phyloP scores from a whole-genome alignment of 2,797 vertebrate species.

The Miichthys miiuy region DNA sequence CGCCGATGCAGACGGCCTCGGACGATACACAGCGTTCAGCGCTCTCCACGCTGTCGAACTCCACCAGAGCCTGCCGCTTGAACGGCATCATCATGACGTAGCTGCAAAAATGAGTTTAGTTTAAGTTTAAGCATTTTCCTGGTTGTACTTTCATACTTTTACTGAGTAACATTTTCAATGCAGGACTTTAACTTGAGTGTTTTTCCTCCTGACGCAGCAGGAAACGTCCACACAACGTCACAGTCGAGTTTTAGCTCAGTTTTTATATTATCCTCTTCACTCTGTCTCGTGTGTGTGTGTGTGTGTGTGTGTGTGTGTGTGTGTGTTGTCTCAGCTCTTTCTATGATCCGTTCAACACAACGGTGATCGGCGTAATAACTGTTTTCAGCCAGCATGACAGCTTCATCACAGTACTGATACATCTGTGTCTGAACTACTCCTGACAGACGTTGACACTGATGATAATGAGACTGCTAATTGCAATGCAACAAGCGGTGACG shows the following conservation, averaged over 20 bases:
- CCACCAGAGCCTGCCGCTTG: slow-evolving; percentile 95
- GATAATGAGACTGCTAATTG: neutral
- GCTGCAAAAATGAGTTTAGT: slow-evolving; percentile 69
- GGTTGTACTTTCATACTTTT: too few relatives aligned
- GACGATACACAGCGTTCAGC: slow-evolving; percentile 91
- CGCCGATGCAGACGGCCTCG: slow-evolving; percentile 90
- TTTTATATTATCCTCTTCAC: neutral
- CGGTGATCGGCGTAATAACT: too few relatives aligned
- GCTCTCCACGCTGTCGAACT: slow-evolving; percentile 91
- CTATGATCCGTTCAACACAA: neutral
- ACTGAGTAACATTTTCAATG: too few relatives aligned
- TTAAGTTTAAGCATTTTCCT: too few relatives aligned
- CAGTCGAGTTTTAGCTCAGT: too few relatives aligned
- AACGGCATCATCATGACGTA: slow-evolving; percentile 99
- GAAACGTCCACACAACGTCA: neutral
- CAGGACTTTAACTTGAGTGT: too few relatives aligned
- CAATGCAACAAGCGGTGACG: too few relatives aligned
- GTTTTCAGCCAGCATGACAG: too few relatives aligned
- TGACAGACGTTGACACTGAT: too few relatives aligned
- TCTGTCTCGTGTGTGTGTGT: too few relatives aligned
- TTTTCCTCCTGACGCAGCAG: neutral
- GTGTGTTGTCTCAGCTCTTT: neutral
- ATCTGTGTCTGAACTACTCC: too few relatives aligned
- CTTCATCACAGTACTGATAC: too few relatives aligned
- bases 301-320: neutral